phyloP scores from a whole-genome alignment of 2,888 invertebrate species.

The Atethmia centrago region DNA sequence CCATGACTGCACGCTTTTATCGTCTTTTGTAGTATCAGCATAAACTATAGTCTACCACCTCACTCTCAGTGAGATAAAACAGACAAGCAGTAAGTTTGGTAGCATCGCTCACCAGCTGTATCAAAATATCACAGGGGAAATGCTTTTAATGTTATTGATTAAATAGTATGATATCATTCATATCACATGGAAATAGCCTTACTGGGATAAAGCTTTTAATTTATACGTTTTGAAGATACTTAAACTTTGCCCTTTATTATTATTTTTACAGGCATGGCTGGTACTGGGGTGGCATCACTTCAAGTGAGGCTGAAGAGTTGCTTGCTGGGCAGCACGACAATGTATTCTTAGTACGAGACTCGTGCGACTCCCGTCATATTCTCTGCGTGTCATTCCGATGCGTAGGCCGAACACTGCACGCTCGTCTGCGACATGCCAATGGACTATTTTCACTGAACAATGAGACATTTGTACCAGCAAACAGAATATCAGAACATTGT shows the following conservation, averaged over 20 bases:
- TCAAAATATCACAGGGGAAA: not conserved
- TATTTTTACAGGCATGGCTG: slow-evolving; percentile 90
- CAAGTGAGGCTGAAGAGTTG: slow-evolving; percentile 93
- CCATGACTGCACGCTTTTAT: not conserved
- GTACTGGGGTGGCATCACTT: slow-evolving; percentile 95
- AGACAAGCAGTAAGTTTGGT: not conserved
- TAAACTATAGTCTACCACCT: not conserved
- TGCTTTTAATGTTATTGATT: not conserved
- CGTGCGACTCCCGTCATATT: slow-evolving; percentile 92
- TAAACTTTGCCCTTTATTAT: not conserved
- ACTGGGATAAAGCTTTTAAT: not conserved
- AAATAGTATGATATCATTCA: not conserved
- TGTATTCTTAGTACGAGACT: slow-evolving; percentile 94
- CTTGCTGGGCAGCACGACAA: slow-evolving; percentile 93
- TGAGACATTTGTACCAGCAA: slow-evolving; percentile 89
- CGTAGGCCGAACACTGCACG: slow-evolving; percentile 93
- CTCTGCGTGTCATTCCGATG: slow-evolving; percentile 93
- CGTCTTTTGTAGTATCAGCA: not conserved
- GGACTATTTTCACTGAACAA: slow-evolving; percentile 92
- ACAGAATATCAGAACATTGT: slow-evolving; percentile 88
- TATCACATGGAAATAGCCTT: not conserved
- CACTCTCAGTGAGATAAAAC: not conserved
- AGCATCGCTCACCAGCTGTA: too few relatives aligned
- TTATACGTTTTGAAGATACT: not conserved
- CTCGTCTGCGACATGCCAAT: slow-evolving; percentile 93